Percentiles rank a stretch among this genome's conserved stretches.
Conservation (phyloP, 2,113 vertebrate genomes). For the Harpagus bidentatus region DNA sequence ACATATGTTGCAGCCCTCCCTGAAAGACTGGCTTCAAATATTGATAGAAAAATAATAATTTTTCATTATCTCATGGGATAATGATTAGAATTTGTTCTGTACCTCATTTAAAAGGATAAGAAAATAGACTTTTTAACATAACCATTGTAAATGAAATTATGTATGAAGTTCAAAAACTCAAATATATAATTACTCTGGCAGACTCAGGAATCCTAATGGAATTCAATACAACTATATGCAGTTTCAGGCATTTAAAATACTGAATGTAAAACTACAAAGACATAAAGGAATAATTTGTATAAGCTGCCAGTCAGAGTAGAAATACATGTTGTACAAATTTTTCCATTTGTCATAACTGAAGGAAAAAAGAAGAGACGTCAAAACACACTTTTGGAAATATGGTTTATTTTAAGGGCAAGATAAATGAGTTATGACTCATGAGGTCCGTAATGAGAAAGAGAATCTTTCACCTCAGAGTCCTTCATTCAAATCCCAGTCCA, state of each 20-base stretch:
- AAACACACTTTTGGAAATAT: not conserved
- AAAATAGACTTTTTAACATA: not conserved
- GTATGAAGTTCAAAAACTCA: not conserved
- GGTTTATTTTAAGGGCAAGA: not conserved
- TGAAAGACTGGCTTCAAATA: not conserved
- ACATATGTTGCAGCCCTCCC: not conserved
- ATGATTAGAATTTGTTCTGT: not conserved
- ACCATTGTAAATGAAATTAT: not conserved
- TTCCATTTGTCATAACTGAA: conserved; percentile 24
- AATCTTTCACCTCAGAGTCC: not conserved
- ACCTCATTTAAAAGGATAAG: not conserved
- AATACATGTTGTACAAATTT: not conserved
- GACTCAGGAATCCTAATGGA: not conserved
- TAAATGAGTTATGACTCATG: not conserved
- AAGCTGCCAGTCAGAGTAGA: conserved; percentile 35
- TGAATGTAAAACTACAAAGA: not conserved
- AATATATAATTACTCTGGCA: conserved; percentile 11
- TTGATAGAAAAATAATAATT: not conserved
- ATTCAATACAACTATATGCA: not conserved
- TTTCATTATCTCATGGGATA: not conserved
- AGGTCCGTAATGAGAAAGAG: not conserved
- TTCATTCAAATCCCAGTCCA: not conserved
- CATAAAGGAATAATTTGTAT: conserved; percentile 31
- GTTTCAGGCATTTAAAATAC: conserved; percentile 33
- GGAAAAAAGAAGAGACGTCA: not conserved